Percentiles rank a stretch among this genome's conserved stretches.
Conservation (phyloP, 1,140 invertebrate species). For the Daktulosphaira vitifoliae region DNA sequence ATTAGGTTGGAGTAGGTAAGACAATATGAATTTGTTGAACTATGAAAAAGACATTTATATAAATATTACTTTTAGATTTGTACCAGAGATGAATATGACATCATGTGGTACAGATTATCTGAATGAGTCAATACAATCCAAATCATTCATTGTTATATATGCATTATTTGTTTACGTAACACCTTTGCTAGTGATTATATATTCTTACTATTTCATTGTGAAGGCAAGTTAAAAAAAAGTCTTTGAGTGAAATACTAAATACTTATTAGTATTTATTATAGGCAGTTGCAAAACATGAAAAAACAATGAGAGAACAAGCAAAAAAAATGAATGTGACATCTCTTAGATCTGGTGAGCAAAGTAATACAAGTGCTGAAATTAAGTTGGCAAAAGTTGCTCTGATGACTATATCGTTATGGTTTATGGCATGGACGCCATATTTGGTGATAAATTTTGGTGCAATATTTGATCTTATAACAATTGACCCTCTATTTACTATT, state of each 20-base stretch:
- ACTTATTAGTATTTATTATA: slow-evolving; percentile 38
- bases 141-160: slow-evolving; percentile 62
- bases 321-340: slow-evolving; percentile 80
- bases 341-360: slow-evolving; percentile 57
- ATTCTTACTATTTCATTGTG: slow-evolving; percentile 70
- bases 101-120: slow-evolving; percentile 79
- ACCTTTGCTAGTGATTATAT: slow-evolving; percentile 63
- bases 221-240: slow-evolving; percentile 44
- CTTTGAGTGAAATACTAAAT: neutral
- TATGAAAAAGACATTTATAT: neutral
- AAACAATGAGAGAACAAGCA: slow-evolving; percentile 69
- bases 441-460: slow-evolving; percentile 68
- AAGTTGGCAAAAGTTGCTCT: slow-evolving; percentile 72
- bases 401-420: slow-evolving; percentile 72
- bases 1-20: slow-evolving; percentile 71
- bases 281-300: slow-evolving; percentile 70
- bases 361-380: slow-evolving; percentile 59
- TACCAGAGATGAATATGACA: slow-evolving; percentile 80
- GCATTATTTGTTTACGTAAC: slow-evolving; percentile 60
- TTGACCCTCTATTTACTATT: slow-evolving; percentile 64
- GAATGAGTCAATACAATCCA: slow-evolving; percentile 53
- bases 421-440: slow-evolving; percentile 79
- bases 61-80: slow-evolving; percentile 52
- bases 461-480: slow-evolving; percentile 56
- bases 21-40: neutral